These are phyloP conservation scores for Barnardius zonarius DNA, from an alignment of 2,113 vertebrate species.

Conservation along the genomic window DNA sequence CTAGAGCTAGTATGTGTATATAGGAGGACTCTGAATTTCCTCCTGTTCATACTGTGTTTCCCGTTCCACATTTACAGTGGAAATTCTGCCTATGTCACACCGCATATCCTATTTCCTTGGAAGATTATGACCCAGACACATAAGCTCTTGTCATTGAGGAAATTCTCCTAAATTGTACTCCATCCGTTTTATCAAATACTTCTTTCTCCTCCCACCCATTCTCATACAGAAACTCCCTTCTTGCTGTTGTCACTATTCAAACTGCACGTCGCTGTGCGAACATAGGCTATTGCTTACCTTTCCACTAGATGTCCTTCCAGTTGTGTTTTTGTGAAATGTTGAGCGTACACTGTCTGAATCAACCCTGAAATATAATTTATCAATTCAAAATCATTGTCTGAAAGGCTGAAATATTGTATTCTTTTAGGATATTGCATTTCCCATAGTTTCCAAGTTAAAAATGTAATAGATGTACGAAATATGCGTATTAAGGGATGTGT, in stretches of 20 bases:
- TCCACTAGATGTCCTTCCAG: constrained; percentile 49
- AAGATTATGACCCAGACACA: neutral
- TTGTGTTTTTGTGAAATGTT: neutral
- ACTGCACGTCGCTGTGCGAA: neutral
- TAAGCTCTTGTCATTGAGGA: neutral
- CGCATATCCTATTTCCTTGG: neutral
- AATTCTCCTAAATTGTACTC: neutral
- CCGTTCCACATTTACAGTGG: neutral
- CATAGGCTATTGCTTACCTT: neutral
- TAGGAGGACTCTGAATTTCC: neutral
- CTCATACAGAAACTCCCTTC: neutral
- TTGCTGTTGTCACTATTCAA: rapidly evolving
- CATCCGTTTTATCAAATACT: neutral
- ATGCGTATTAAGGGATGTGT: neutral
- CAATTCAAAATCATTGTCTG: neutral
- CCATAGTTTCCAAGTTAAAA: neutral
- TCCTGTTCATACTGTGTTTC: neutral
- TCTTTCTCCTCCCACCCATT: neutral
- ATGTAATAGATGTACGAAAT: neutral
- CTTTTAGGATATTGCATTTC: neutral
- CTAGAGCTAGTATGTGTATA: neutral
- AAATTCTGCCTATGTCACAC: neutral
- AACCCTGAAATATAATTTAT: neutral
- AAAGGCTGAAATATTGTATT: neutral
- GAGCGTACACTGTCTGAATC: neutral